Conservation (phyloP, 1,140 invertebrate species). For the Homalodisca vitripennis region DNA sequence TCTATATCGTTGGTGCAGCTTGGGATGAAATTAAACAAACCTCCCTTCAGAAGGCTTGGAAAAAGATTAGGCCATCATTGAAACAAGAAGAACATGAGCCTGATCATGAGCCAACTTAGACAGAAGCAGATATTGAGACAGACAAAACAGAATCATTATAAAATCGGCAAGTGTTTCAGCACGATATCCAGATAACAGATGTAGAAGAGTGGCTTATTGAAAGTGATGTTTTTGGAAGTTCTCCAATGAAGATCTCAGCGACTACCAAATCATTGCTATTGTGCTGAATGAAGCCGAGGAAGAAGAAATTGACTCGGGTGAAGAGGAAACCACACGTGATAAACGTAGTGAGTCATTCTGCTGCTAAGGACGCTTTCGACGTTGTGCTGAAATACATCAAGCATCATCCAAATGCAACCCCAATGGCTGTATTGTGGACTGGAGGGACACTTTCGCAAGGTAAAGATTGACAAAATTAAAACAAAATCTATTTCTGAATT, state of each 20-base stretch:
- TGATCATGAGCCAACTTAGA: background rate
- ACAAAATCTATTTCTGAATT: constrained; percentile 12
- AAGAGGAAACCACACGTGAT: background rate
- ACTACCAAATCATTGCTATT: background rate
- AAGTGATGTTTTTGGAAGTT: background rate
- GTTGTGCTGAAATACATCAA: too few relatives aligned
- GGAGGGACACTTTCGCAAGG: background rate
- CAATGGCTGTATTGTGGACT: background rate
- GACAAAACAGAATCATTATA: background rate
- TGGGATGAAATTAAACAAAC: background rate
- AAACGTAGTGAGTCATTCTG: too few relatives aligned
- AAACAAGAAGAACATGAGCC: background rate
- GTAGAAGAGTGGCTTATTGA: background rate
- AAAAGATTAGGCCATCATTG: too few relatives aligned
- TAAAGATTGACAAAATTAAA: background rate
- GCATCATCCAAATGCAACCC: background rate
- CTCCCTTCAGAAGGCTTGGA: background rate
- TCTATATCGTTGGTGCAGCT: background rate
- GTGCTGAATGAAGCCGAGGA: background rate
- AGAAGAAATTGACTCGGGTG: background rate
- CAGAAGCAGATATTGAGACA: background rate
- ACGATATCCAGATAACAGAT: background rate
- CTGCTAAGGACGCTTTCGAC: too few relatives aligned
- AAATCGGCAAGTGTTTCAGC: background rate
- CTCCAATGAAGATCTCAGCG: background rate